Conservation (phyloP, 1,140 invertebrate species). For the Drosophila neocordata region DNA sequence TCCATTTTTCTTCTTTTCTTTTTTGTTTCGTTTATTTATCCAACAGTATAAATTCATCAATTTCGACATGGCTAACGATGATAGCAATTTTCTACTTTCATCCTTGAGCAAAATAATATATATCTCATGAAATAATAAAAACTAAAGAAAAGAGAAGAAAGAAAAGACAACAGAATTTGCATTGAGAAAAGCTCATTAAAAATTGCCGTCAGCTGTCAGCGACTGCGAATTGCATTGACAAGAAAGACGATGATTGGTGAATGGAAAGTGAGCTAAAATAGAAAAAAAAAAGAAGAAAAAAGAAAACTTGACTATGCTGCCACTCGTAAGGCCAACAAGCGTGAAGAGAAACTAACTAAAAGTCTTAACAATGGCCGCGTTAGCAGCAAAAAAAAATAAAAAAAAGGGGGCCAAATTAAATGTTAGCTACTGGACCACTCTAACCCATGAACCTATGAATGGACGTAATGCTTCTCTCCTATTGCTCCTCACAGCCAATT, state of each 20-base stretch:
- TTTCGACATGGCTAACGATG: background rate
- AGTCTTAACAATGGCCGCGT: slow-evolving; percentile 36
- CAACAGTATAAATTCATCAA: background rate
- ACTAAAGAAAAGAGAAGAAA: background rate
- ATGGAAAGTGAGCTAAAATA: background rate
- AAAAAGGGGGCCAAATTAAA: slow-evolving; percentile 51
- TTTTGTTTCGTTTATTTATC: background rate
- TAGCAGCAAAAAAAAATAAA: slow-evolving; percentile 45
- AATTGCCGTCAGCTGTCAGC: slow-evolving; percentile 6
- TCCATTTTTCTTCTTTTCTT: background rate
- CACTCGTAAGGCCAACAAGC: slow-evolving; percentile 10
- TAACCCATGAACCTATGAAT: background rate
- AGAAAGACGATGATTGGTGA: background rate
- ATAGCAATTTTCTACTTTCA: background rate
- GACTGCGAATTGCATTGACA: background rate
- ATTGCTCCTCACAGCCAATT: slow-evolving; percentile 10
- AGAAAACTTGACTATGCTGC: background rate
- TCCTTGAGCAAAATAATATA: background rate
- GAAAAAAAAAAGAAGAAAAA: too few species aligned
- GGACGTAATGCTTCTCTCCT: slow-evolving; percentile 11
- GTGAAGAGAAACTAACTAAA: slow-evolving; percentile 6
- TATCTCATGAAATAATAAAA: slow-evolving; percentile 3
- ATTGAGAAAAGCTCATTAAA: slow-evolving; percentile 9
- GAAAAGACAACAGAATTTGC: background rate
- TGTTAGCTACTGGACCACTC: slow-evolving; percentile 16